Evolutionary conservation across 2,113 vertebrate genomes (phyloP).

Genomic region (Megaceryle maxima): DNA sequence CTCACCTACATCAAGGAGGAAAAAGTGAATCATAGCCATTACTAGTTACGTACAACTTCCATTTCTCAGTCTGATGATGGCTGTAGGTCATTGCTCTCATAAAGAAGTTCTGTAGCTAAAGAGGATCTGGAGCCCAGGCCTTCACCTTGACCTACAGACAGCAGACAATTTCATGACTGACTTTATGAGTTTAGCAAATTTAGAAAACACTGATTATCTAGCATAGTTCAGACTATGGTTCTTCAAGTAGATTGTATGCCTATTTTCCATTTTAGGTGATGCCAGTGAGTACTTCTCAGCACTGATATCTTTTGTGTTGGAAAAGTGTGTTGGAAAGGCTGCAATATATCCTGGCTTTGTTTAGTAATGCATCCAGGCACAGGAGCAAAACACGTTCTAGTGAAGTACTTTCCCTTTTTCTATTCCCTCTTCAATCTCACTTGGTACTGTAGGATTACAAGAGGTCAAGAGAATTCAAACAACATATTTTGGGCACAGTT

Average conservation of each 20-base stretch:
- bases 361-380: neutral
- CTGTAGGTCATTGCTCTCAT: neutral
- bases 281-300: neutral
- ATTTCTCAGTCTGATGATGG: neutral
- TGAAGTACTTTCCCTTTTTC: neutral
- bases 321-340: neutral
- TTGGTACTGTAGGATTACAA: neutral
- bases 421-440: neutral
- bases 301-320: neutral
- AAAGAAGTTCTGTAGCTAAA: neutral
- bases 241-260: neutral
- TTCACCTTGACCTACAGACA: neutral
- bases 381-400: neutral
- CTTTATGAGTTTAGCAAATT: neutral
- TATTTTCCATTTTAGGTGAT: neutral
- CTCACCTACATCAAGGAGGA: constrained; percentile 81
- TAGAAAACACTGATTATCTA: neutral
- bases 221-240: neutral
- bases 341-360: neutral
- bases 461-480: neutral
- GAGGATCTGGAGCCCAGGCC: neutral
- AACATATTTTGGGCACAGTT: neutral
- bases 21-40: neutral
- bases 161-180: neutral
- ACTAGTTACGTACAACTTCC: neutral